Conservation (phyloP, 2,797 vertebrate genomes). For the Sebastes wilsoni region DNA sequence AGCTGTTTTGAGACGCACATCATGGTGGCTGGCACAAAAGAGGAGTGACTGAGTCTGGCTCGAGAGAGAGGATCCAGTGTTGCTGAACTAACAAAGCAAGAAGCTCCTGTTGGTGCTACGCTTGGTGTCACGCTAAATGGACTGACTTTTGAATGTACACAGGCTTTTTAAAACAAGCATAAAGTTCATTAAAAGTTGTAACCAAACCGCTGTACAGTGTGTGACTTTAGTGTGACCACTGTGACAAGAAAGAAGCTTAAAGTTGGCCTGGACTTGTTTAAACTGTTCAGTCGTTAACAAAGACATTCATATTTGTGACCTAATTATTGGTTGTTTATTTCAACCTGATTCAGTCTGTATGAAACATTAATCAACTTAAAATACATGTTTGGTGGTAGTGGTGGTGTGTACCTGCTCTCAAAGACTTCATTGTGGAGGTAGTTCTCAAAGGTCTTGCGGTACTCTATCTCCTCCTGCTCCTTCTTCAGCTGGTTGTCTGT, state of each 20-base stretch:
- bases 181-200: neutral
- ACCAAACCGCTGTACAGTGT: neutral
- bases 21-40: constrained; percentile 30
- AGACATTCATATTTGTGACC: too few species aligned
- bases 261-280: neutral
- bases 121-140: neutral
- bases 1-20: constrained; percentile 18
- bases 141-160: neutral
- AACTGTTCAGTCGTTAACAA: too few species aligned
- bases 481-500: constrained; percentile 94
- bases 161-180: neutral
- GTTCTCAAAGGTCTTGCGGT: constrained; percentile 95
- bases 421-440: constrained; percentile 98
- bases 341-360: too few species aligned
- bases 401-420: constrained; percentile 85
- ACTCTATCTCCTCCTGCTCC: constrained; percentile 92
- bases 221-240: neutral
- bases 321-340: too few species aligned
- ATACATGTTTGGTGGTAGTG: too few species aligned
- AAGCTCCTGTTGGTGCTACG: neutral
- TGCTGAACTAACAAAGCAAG: neutral
- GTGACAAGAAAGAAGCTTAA: neutral
- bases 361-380: too few species aligned
- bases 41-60: constrained; percentile 10
- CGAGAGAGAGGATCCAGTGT: neutral